phyloP scores from a whole-genome alignment of 2,797 vertebrate species.

The Scyliorhinus canicula region DNA sequence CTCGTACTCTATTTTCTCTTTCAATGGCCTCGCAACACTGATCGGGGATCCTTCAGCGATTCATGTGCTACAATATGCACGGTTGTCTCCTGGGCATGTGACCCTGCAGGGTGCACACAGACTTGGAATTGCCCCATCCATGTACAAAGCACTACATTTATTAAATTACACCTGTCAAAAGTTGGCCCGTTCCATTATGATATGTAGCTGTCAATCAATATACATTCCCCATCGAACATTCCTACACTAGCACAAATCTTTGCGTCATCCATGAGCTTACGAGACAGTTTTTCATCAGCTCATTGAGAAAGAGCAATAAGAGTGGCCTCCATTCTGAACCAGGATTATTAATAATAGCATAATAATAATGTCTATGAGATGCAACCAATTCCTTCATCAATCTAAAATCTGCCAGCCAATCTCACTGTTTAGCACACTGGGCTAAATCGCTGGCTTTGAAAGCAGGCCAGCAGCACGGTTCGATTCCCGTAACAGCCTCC shows the following conservation, averaged over 20 bases:
- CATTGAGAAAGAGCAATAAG: not conserved
- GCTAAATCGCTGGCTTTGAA: no score
- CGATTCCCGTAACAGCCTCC: no score
- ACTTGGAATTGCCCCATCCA: not conserved
- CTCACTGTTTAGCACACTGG: no score
- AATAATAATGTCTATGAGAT: not conserved
- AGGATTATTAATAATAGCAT: not conserved
- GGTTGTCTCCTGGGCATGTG: not conserved
- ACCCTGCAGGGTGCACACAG: not conserved
- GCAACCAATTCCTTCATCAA: not conserved
- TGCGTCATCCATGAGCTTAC: not conserved
- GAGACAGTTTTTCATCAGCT: not conserved
- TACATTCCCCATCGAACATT: no score
- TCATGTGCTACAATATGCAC: not conserved
- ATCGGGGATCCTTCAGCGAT: not conserved
- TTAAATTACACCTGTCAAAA: not conserved
- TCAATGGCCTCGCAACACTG: not conserved
- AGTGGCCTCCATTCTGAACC: not conserved
- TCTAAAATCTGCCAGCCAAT: not conserved
- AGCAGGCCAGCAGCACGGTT: no score
- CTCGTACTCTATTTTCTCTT: not conserved
- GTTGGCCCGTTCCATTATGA: not conserved
- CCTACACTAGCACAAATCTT: not conserved
- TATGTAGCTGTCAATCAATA: not conserved
- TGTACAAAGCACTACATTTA: not conserved